Percentiles rank a stretch among this genome's conserved stretches.
phyloP scores from a whole-genome alignment of 2,113 vertebrate genomes.

The Ptilorrhoa leucosticta region DNA sequence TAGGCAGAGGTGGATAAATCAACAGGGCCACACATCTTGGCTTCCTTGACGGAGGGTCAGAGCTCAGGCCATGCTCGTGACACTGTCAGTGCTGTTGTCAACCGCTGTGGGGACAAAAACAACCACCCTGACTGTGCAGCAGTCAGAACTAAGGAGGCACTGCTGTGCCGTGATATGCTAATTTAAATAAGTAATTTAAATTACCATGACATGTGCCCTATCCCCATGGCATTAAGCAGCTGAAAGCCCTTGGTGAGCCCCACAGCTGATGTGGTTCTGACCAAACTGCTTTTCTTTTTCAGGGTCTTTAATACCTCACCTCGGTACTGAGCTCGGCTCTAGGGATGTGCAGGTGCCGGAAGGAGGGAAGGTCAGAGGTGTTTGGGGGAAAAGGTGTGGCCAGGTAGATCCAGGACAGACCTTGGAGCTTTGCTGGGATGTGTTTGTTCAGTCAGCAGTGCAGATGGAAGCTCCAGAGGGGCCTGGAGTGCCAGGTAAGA shows the following conservation, averaged over 20 bases:
- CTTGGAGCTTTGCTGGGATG: background rate
- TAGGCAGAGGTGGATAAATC: background rate
- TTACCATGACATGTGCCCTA: background rate
- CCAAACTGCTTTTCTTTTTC: background rate
- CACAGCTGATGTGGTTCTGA: background rate
- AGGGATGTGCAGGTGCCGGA: accelerated
- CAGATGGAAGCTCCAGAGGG: background rate
- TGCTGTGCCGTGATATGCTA: background rate
- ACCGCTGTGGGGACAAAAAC: background rate
- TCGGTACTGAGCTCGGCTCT: accelerated
- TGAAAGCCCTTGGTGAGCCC: background rate
- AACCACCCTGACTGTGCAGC: background rate
- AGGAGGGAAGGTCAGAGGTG: background rate
- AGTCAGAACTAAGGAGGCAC: background rate
- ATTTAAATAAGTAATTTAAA: background rate
- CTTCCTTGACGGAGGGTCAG: background rate
- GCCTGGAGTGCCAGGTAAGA: too few species aligned
- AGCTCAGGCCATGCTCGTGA: background rate
- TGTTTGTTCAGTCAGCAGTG: too few species aligned
- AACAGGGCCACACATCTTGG: background rate
- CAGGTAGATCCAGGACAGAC: background rate
- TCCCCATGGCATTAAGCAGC: background rate
- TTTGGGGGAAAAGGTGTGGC: background rate
- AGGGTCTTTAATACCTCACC: background rate
- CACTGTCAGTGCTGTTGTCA: background rate